Conservation (phyloP, 2,113 vertebrate species). For the Labeo rohita region DNA sequence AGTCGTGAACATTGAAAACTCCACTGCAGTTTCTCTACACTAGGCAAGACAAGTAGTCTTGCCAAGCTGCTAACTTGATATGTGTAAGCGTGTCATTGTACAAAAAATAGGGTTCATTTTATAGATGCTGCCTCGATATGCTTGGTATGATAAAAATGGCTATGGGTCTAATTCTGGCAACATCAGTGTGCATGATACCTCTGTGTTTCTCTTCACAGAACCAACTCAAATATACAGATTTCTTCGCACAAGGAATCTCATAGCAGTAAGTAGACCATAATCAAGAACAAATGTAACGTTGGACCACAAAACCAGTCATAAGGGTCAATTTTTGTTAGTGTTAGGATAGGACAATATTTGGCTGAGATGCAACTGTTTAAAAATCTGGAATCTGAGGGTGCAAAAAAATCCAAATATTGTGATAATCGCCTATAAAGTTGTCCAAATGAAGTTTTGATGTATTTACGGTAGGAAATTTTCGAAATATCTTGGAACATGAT, state of each 20-base stretch:
- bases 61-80: not conserved
- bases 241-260: constrained; percentile 96
- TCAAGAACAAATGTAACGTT: no score
- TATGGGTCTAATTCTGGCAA: not conserved
- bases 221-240: constrained; percentile 99
- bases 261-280: constrained; percentile 85
- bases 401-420: no score
- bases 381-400: no score
- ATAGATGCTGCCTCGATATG: not conserved
- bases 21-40: not conserved
- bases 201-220: constrained; percentile 73
- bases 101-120: not conserved
- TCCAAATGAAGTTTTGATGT: no score
- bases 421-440: no score
- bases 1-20: not conserved
- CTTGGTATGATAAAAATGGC: not conserved
- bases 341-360: no score
- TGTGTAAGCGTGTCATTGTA: not conserved
- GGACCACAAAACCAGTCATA: no score
- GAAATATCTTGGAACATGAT: no score
- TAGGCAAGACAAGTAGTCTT: not conserved
- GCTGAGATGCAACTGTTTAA: no score
- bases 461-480: no score
- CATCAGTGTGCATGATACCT: not conserved
- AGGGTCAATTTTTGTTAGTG: no score